These are phyloP conservation scores for Falco rusticolus DNA, from an alignment of 2,797 vertebrate species.

Conservation along the genomic window DNA sequence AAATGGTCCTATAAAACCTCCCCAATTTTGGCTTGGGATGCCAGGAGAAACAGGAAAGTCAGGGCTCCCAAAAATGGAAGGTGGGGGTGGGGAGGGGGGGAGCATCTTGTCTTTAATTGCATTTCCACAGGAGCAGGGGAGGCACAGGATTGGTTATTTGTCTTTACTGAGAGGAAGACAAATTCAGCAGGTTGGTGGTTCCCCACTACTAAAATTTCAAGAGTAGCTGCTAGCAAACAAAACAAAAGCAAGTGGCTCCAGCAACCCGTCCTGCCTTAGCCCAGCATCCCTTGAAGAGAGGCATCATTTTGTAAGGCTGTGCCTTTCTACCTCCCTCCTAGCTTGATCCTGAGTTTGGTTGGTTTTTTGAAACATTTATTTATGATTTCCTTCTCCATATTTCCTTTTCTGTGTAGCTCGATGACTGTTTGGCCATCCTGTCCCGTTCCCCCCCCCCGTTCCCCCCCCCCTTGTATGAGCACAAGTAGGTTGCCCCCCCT, in stretches of 20 bases:
- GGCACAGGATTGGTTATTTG: neutral
- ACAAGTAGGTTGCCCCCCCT: neutral
- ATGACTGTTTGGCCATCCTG: constrained; percentile 44
- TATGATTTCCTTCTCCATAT: constrained; percentile 12
- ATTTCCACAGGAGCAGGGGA: constrained; percentile 6
- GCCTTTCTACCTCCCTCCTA: neutral
- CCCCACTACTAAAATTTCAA: constrained; percentile 47
- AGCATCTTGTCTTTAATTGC: constrained; percentile 2
- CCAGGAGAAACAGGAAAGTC: neutral
- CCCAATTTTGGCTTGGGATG: constrained; percentile 28
- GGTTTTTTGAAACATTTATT: neutral
- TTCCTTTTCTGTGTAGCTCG: neutral
- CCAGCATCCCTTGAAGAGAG: constrained; percentile 42
- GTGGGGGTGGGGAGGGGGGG: neutral
- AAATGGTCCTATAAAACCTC: neutral
- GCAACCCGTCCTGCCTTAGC: constrained; percentile 41
- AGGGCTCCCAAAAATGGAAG: neutral
- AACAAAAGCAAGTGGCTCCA: constrained; percentile 44
- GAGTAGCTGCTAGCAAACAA: constrained; percentile 42
- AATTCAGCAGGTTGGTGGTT: constrained; percentile 46
- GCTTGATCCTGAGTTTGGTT: neutral
- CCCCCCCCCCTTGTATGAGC: constrained; percentile 14
- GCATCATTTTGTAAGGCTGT: constrained; percentile 9
- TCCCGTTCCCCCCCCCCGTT: neutral
- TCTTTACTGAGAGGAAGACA: neutral